Base-by-base conservation (phyloP, 2,888 invertebrate genomes). In the Ceratothoa steindachneri region DNA sequence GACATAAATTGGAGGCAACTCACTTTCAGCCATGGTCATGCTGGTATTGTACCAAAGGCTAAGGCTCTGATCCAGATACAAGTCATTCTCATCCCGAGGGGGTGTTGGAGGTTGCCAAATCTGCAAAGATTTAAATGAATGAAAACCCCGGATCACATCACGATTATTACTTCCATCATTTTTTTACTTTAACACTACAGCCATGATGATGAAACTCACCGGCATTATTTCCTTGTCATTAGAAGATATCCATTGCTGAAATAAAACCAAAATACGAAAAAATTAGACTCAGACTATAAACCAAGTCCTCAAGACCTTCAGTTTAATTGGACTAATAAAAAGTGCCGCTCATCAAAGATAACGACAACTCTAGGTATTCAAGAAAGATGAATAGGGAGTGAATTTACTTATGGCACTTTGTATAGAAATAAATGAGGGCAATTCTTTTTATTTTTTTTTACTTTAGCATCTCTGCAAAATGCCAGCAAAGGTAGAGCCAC, bases 21-120 rank as follows among this genome's bases (percentile, higher is more conserved):
- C 90, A 1, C 90, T 87, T 83, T 94, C 96, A 7, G 91, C 86
- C 88, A 94, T 92, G 81, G 88, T 86, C 4, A 83, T 83, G 4
- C 84, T 84, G 0, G 64, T 64, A 77, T 95, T 92, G 86, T 97
- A 97, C 79, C 97, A 88, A 83, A 93, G 92, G 77, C 90, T 89
- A 84, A 94, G 86, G 77, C 92, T 90, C 81, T 89, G 88, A 84
- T 97, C 97, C 81, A 94, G 90, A 71, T 95, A 95, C 73, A 95
- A 88, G 85, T 97, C 97, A 83, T 91, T 90, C 82, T 95, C 95
- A 84, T 93, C 93, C 84, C 92, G 90, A 12, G 97, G 97, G 74
- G 97, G 97, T 24, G 97, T 97, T 73, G 97, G 97, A 71, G 97
- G 97, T 81, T 93, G 90, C 97, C 97, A 98, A 88, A 95, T 90